phyloP scores from a whole-genome alignment of 2,888 invertebrate genomes.

The Mythimna ferrago region DNA sequence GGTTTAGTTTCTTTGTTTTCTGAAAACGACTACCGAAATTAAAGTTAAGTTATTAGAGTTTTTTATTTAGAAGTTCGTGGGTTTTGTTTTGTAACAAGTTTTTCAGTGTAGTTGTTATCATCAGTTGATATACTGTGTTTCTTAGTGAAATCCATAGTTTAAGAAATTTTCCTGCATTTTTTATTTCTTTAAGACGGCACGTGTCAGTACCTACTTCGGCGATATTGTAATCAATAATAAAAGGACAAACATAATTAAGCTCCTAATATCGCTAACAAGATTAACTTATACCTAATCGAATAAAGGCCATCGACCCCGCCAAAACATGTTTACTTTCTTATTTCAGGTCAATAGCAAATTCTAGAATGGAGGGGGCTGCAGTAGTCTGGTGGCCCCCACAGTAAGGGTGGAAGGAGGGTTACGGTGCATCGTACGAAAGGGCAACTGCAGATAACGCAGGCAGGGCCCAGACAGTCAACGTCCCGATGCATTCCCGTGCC shows the following conservation, averaged over 20 bases:
- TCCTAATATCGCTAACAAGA: constrained; percentile 24
- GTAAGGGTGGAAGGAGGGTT: constrained; percentile 84
- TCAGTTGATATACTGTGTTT: neutral
- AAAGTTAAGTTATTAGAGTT: too few species aligned
- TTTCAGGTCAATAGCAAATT: constrained; percentile 87
- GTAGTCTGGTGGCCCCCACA: constrained; percentile 78
- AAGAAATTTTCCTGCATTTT: neutral
- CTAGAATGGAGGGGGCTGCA: constrained; percentile 83
- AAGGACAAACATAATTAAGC: constrained; percentile 9
- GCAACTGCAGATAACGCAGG: constrained; percentile 90
- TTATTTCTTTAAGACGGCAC: neutral
- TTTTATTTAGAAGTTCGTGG: too few species aligned
- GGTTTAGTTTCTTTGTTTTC: too few species aligned
- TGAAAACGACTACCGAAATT: too few species aligned
- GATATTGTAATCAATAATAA: constrained; percentile 1
- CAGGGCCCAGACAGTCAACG: constrained; percentile 90
- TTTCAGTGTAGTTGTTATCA: neutral
- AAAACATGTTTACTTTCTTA: constrained; percentile 79
- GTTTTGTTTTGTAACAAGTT: too few species aligned
- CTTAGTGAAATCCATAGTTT: neutral
- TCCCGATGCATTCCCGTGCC: constrained; percentile 86
- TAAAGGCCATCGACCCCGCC: constrained; percentile 64
- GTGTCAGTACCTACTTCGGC: neutral
- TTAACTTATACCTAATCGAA: constrained; percentile 37
- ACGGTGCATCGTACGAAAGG: constrained; percentile 90